Base-by-base conservation (phyloP, 2,113 vertebrate genomes). In the Amia ocellicauda region DNA sequence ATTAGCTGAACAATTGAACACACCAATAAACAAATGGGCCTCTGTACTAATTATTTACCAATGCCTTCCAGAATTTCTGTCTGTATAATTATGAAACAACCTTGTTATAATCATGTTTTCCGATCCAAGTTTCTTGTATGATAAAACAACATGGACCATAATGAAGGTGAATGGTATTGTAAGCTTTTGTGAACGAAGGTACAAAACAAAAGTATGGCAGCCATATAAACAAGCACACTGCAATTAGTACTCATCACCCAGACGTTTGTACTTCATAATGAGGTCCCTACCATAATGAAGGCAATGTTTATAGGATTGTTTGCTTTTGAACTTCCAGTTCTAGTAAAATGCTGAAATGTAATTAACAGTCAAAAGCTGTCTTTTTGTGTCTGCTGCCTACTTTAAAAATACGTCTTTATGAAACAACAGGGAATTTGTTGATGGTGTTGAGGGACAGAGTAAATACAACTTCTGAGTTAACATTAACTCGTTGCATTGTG, bases 211-310 rank as follows among this genome's bases (percentile, higher is more conserved):
- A 50, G 11, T 52, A 20, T 17, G 19, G 23, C 56, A 58, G 11
- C 49, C 28, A 14, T 16, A 58, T 53, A 53, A 16, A 14, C 27
- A 68, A 26, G 20, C 27, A 26, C 19, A 60, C 42, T 27, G 23
- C 10, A 52, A 62, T 62, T 16, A 62, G 27, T 9, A 19, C 20
- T 50, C 49, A 60, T 42, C 13, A 60, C 47, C 47, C 16, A 50
- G 47, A 17, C 36, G 66, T 52, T 64, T 50, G 4, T 7, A 22
- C 47, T 29, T 55, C 41, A n/a, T 62, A 65, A 63, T 42, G 26
- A 54, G 53, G n/a, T 52, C 43, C 62, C 54, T 27, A 51, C 51
- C 40, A 54, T 71, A 66, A 60, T 66, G 62, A 71, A 63, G 58
- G 31, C 22, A 28, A n/a, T 40, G 28, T 62, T 71, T 51, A 50